These are phyloP conservation scores for Antheraea mylitta DNA, from an alignment of 1,140 invertebrate species.

Conservation along the genomic window DNA sequence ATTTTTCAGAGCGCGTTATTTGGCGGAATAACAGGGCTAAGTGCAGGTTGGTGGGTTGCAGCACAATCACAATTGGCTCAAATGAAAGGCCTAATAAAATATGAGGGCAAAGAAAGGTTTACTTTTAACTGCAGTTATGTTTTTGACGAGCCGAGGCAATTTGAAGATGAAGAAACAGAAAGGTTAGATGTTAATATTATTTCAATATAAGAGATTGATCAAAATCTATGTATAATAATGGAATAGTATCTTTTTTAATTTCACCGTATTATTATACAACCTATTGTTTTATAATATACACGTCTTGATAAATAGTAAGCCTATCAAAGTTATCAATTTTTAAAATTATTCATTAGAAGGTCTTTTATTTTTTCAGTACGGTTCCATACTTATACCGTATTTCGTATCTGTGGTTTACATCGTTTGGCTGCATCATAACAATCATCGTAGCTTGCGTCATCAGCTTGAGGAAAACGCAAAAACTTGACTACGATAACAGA, in stretches of 20 bases:
- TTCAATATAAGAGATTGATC: background rate
- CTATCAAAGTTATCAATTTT: no score
- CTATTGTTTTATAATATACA: no score
- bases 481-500: background rate
- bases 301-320: no score
- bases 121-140: conserved; percentile 86
- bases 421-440: conserved; percentile 79
- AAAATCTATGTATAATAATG: background rate
- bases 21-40: conserved; percentile 86
- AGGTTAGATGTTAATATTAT: conserved; percentile 24
- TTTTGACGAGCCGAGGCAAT: conserved; percentile 36
- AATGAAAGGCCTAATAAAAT: conserved; percentile 80
- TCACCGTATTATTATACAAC: no score
- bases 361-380: conserved; percentile 39
- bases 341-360: no score
- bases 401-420: conserved; percentile 85
- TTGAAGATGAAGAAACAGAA: background rate
- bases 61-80: conserved; percentile 88
- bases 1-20: conserved; percentile 85
- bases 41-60: conserved; percentile 91
- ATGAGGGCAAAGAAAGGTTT: conserved; percentile 82
- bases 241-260: no score
- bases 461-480: background rate
- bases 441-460: conserved; percentile 4
- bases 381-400: conserved; percentile 56